Base-by-base conservation (phyloP, 2,113 vertebrate species). In the Ranitomeya imitator region DNA sequence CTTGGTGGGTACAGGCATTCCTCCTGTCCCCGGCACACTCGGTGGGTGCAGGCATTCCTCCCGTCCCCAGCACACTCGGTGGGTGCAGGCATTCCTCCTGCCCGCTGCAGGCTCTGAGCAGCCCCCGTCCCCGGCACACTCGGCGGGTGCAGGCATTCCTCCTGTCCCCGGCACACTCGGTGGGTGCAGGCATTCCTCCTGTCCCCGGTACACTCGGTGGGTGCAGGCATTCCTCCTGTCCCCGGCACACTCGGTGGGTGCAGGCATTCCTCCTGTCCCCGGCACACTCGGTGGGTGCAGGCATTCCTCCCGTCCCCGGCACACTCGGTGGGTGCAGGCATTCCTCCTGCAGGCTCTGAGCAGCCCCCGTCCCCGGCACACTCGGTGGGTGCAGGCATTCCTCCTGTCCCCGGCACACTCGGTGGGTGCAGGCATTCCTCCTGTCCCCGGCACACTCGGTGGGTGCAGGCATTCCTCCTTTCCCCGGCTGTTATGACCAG, bases 201-300 rank as follows among this genome's bases (percentile, higher is more conserved):
- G 86, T 60, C 86, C 86, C 7, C 26, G 26, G n/a, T 14, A 12
- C 67, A 12, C 55, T 71, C 26, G 6, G 1, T 15, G 14, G 60
- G 79, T 88, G 79, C 86, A 82, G n/a, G 13, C 55, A 83, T 83
- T 71, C 86, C 86, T 88, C 86, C 86, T 52, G 86, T 60, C 86
- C 86, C 7, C 26, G 26, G n/a, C 26, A 12, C 67, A 12, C 55
- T 71, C 26, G 6, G 1, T 15, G 14, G 60, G 79, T 88, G 79
- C 86, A 82, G n/a, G 13, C 55, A 83, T 83, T 71, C 86, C 86
- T 88, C 86, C 86, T 52, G 86, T 60, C 86, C 86, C 7, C 26
- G 26, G n/a, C 26, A 12, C 67, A 12, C 55, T 71, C 26, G 6
- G 1, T 15, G 14, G 60, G 79, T 88, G 79, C 86, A 82, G n/a